A percentile compares a stretch with the other conserved stretches of the same genome.
These are phyloP conservation scores for Australoheros scitulus DNA, from an alignment of 2,113 vertebrate species.

Conservation along the genomic window DNA sequence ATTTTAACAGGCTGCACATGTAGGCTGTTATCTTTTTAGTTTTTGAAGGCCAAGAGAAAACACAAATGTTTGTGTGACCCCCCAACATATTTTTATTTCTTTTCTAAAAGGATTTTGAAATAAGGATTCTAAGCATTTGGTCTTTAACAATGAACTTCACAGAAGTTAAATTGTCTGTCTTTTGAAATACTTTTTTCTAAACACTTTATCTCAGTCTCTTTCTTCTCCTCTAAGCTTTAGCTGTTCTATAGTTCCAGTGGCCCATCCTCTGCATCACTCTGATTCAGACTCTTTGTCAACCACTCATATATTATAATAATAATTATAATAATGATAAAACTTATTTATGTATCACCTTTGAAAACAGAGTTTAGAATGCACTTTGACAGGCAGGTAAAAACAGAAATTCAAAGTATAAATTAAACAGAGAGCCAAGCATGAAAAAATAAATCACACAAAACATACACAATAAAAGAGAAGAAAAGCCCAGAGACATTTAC, in stretches of 20 bases:
- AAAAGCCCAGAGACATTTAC: background rate
- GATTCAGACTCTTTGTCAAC: slow-evolving; percentile 4
- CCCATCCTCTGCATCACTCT: background rate
- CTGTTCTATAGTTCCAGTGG: background rate
- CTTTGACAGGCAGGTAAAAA: background rate
- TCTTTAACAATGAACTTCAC: background rate
- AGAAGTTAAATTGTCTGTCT: background rate
- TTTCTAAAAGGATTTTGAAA: background rate
- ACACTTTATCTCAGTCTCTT: background rate
- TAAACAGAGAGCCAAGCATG: background rate
- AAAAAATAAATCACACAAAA: background rate
- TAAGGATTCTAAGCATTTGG: background rate
- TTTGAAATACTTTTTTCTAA: background rate
- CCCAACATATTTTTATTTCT: background rate
- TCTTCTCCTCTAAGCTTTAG: background rate
- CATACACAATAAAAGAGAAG: background rate
- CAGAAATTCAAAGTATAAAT: background rate
- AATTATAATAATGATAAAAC: fast-evolving
- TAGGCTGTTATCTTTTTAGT: background rate
- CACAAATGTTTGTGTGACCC: background rate
- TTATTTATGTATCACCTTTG: background rate
- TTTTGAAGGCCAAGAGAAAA: background rate
- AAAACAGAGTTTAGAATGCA: background rate
- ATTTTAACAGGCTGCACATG: background rate
- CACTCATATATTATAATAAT: background rate